Conservation (phyloP, 2,113 vertebrate species). For the Campylomormyrus tamandua region DNA sequence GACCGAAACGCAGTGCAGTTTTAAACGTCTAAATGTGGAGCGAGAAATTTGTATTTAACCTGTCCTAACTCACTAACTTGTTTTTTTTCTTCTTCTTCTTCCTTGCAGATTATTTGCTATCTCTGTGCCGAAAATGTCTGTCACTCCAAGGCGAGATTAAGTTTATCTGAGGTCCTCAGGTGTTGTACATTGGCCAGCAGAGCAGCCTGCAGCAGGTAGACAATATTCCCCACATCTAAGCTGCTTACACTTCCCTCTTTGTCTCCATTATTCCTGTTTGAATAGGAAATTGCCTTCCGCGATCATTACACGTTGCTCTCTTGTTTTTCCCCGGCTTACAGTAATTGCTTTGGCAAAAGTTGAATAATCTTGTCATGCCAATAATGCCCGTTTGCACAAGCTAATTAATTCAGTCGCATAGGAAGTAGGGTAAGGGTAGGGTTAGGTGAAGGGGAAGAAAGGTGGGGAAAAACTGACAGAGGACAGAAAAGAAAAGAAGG, state of each 20-base stretch:
- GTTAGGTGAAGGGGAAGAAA: not conserved
- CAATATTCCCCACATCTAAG: constrained; percentile 19
- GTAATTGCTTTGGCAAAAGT: constrained; percentile 30
- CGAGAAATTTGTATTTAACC: not conserved
- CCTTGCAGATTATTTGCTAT: not conserved
- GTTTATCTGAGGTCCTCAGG: constrained; percentile 12
- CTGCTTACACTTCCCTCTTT: constrained; percentile 16
- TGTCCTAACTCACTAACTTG: not conserved
- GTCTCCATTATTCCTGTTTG: constrained; percentile 23
- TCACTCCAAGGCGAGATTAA: constrained; percentile 15
- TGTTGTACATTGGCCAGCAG: constrained; percentile 9
- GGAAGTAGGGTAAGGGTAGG: not conserved
- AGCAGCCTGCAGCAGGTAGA: constrained; percentile 18
- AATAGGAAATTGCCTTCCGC: constrained; percentile 14
- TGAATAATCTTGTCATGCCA: constrained; percentile 28
- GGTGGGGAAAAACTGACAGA: not conserved
- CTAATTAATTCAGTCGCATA: constrained; percentile 10
- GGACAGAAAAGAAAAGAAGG: not conserved
- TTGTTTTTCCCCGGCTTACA: constrained; percentile 12
- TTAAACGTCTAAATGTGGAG: not conserved
- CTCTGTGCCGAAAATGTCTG: constrained; percentile 9
- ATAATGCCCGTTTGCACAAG: constrained; percentile 23
- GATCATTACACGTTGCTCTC: constrained; percentile 1
- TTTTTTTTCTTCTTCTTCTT: not conserved
- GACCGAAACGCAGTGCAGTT: not conserved